Base-by-base conservation (phyloP, 1,140 invertebrate genomes). In the Drosophila ironensis region DNA sequence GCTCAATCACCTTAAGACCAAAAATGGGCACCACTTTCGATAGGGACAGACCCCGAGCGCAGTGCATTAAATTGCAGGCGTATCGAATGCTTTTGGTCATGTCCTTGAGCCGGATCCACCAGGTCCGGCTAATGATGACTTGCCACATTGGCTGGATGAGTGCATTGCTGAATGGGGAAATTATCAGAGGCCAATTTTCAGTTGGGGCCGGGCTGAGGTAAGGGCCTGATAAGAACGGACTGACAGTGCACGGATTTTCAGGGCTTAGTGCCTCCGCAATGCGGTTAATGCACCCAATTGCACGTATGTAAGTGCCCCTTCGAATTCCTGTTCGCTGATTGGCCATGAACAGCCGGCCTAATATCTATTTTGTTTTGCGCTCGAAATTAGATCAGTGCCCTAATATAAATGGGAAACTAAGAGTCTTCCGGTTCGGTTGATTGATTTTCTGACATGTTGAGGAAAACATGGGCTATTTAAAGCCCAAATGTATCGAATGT, bases 91-190 rank as follows among this genome's bases (percentile, higher is more conserved):
- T 61, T 51, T 78, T 69, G 69, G 69, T 48, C 75, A 50, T 77
- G 74, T 77, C 74, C 74, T 77, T 78, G 74, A 52, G 54, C 42
- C 47, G 61, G 45, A 51, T 51, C 42, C 59, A 57, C 77, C 63
- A 72, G 46, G 42, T 45, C 67, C 35, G 51, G 59, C 52, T 44
- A 66, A 61, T 57, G 46, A 78, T 78, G 47, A 77, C 22, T 61
- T 47, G 67, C 56, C 57, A 47, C 47, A 44, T 40, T 25, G 52
- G 37, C 42, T 33, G 28, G 35, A 48, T 64, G 60, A 64, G 63
- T 63, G 59, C 59, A 63, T 63, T 48, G 59, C 41, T 57, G 42
- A 63, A 28, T 64, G 60, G 33, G 33, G 11, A 40, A 63, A 64
- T 60, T 60, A 60, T 57, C 56, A 57, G 17, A 6, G 35, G 25